Conservation (phyloP, 2,797 vertebrate genomes). For the Neosilurus mollespiculum region DNA sequence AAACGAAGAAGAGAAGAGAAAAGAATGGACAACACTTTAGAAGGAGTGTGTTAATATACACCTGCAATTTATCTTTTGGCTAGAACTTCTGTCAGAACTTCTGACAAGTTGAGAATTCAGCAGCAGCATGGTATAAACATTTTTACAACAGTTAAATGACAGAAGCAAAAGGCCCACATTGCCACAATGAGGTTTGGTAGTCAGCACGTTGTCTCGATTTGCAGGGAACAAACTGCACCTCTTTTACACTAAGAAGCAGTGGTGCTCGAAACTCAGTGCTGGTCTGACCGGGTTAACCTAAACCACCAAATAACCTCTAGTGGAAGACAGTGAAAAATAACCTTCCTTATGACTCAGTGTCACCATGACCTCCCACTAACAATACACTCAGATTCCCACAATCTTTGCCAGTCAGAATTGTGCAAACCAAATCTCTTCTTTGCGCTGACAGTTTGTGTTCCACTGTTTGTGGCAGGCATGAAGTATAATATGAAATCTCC, state of each 20-base stretch:
- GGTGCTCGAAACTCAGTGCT: not conserved
- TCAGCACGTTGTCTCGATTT: not conserved
- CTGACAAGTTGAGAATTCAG: not conserved
- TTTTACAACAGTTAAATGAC: not conserved
- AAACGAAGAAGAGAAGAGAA: not conserved
- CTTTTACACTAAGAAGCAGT: not conserved
- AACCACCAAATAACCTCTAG: conserved; percentile 10
- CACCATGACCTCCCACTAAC: conserved; percentile 21
- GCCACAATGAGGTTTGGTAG: not conserved
- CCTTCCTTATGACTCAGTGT: conserved; percentile 27
- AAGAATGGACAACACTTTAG: not conserved
- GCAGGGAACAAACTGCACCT: not conserved
- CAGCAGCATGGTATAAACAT: not conserved
- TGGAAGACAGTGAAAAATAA: conserved; percentile 13
- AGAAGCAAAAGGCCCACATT: not conserved
- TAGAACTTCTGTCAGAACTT: not conserved
- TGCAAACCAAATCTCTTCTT: conserved; percentile 21
- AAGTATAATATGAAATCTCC: conserved; percentile 40
- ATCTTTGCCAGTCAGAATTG: conserved; percentile 30
- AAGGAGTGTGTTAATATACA: not conserved
- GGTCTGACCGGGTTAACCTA: not conserved
- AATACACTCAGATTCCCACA: conserved; percentile 12
- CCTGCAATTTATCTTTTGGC: not conserved
- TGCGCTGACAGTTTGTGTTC: conserved; percentile 24
- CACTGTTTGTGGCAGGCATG: conserved; percentile 42